Base-by-base conservation (phyloP, 2,888 invertebrate species). In the Cheilosia variabilis region DNA sequence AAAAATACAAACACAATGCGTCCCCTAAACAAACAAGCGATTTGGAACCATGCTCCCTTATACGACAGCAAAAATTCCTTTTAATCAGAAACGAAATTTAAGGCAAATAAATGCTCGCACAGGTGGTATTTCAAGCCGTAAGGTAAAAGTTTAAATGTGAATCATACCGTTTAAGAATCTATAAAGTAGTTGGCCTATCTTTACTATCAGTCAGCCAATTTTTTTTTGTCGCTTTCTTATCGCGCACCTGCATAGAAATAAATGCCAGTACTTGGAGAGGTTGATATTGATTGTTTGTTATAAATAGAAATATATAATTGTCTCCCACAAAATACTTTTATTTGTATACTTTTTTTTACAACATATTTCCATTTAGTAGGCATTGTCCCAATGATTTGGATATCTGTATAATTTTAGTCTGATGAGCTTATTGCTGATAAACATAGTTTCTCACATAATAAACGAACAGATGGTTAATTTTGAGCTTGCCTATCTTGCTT, bases 211-310 rank as follows among this genome's bases (percentile, higher is more conserved):
- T 10, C 15, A 66, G 34, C 31, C 47, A 65, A 41, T 73, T 68
- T 60, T 68, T 50, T 34, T 52, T 34, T 63, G 47, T 43, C 65
- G 41, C 24, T 47, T 43, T 65, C 68, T 84, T 84, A 84, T 84
- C 83, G 75, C 75, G 75, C 83, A 84, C 83, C 83, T 84, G 79
- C 69, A 34, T 52, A 15, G 19, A 60, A 69, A 68, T 73, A 60
- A 68, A 13, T 80, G 17, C 24, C 22, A 55, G 52, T 17, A 53
- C 10, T 55, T 50, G 19, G 19, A 63, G 57, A 22, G 2, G 15
- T 22, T 55, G 22, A 45, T 47, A 63, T 27, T 53, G 37, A 57
- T 43, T 41, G 37, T 75, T 63, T 55, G 17, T 47, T 57, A 62
- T 66, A 47, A 47, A 22, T 22, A 22, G 1, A 63, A 47, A 45